Evolutionary conservation across 2,113 vertebrate species (phyloP), one percentile per base, ranked within the genome.

Genomic region (Eubucco bourcierii): DNA sequence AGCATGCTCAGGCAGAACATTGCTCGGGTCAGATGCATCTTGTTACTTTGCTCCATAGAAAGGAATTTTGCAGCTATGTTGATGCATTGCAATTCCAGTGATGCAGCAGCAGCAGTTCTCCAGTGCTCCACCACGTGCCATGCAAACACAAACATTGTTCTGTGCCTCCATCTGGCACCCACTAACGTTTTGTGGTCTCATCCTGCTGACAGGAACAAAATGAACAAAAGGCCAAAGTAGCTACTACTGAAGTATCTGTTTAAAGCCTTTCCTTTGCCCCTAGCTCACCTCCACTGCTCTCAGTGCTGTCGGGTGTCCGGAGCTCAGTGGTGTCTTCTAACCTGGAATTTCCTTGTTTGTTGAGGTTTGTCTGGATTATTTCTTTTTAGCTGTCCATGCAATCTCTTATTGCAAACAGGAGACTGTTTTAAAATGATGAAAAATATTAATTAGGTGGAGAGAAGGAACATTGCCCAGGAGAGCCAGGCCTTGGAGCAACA

Each of bases 281-380:
- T 39, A 41, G 73, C 44, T 93, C 63, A 71, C 46, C 46, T 65
- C 41, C 8, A 1, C 66, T 70, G 50, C n/a, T 93, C 52, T 66
- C 53, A 53, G 58, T 34, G 7, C 23, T 89, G 67, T 46, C 52
- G 39, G 28, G 52, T 86, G 91, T 93, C 67, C 88, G 86, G 77
- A 71, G 59, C 77, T 93, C 46, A 15, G 84, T 59, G 59, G 41
- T 80, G 15, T 76, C 71, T 31, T 14, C 17, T 72, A 25, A 76
- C 80, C 72, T 64, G 85, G 78, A 80, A 76, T 91, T 67, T 76
- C 79, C 88, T 80, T 76, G 64, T 86, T 89, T 58, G 64, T 67
- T 80, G 73, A 76, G 55, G 68, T 16, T 89, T 72, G 17, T 53
- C 72, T 31, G 24, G 59, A 41, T 75, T 15, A 13, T 44, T 27